Evolutionary conservation across 2,113 vertebrate species (phyloP).

Genomic region (Mesitornis unicolor): DNA sequence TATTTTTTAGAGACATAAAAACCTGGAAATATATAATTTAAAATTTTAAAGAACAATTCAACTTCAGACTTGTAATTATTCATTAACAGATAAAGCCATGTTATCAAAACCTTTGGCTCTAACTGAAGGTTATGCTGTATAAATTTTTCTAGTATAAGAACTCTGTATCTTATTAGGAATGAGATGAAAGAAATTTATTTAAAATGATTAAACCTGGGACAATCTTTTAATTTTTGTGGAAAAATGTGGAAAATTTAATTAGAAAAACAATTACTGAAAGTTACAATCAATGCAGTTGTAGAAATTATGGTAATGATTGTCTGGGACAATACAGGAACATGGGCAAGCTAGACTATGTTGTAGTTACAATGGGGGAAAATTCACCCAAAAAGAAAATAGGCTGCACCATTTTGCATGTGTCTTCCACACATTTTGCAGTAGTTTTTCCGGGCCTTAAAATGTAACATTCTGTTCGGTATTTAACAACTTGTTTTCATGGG

Average conservation of each 20-base stretch:
- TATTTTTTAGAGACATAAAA: background rate
- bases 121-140: background rate
- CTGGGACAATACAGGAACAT: background rate
- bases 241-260: background rate
- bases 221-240: background rate
- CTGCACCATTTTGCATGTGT: rapidly evolving
- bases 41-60: background rate
- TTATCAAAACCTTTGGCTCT: background rate
- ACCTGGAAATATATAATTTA: background rate
- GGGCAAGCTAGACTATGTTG: background rate
- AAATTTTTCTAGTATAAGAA: background rate
- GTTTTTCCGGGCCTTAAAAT: background rate
- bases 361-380: background rate
- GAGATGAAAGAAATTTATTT: background rate
- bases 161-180: background rate
- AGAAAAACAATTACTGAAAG: background rate
- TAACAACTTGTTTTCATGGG: background rate
- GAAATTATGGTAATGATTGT: background rate
- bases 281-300: background rate
- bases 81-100: background rate
- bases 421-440: background rate
- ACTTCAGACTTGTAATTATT: background rate
- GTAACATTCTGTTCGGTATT: background rate
- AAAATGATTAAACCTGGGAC: background rate
- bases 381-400: background rate